Conservation (phyloP, 2,113 vertebrate genomes). For the Arizona elegans region DNA sequence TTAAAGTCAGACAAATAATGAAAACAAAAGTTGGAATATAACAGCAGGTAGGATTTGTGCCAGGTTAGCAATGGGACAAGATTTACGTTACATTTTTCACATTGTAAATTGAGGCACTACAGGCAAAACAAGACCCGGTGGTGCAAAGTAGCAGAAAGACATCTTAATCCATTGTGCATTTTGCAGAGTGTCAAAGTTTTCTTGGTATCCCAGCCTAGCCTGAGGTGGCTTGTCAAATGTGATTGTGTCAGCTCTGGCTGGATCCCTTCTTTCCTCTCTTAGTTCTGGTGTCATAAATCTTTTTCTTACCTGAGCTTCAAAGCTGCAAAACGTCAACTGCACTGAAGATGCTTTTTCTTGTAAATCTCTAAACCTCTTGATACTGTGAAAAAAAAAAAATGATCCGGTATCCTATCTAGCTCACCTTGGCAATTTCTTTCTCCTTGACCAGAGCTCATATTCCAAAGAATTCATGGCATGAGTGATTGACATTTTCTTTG, state of each 20-base stretch:
- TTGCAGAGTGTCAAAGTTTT: background rate
- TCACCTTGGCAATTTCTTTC: background rate
- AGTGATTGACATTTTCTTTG: background rate
- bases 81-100: background rate
- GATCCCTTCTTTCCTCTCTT: background rate
- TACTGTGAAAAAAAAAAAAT: background rate
- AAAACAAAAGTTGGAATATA: background rate
- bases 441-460: background rate
- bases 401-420: background rate
- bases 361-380: background rate
- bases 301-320: background rate
- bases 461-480: background rate
- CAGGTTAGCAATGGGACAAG: background rate
- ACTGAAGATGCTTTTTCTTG: background rate
- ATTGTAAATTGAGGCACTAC: background rate
- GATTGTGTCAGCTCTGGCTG: conserved; percentile 6
- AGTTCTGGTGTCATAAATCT: background rate
- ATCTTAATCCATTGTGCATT: background rate
- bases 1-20: conserved; percentile 1
- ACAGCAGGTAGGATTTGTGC: background rate
- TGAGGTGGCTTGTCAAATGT: background rate
- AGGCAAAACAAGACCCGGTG: background rate
- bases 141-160: background rate
- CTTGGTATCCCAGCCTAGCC: background rate
- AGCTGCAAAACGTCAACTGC: background rate